Base-by-base conservation (phyloP, 2,113 vertebrate genomes). In the Pelvicachromis taeniatus region DNA sequence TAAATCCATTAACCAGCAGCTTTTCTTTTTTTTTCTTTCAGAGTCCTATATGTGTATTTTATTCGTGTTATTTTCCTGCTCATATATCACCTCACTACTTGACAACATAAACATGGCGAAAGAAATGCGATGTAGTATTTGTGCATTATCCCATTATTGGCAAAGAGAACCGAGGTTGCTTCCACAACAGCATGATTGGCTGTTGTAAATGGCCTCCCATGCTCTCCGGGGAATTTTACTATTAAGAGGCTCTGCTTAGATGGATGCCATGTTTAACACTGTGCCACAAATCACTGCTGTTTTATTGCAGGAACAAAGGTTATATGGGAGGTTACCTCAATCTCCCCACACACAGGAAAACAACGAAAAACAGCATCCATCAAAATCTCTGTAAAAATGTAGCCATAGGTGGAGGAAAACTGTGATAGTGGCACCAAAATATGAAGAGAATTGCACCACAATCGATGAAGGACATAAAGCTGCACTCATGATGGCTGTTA, bases 71-170 rank as follows among this genome's bases (percentile, higher is more conserved):
- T 70, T 84, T 35, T 40, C 19, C 58, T 2, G 53, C 77, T 88
- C 87, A 84, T 91, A 77, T 92, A 92, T 94, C 87, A 87, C 73
- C 5, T 3, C 70, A 56, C 7, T 17, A 11, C 33, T 14, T 56
- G 83, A 88, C 88, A 82, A 52, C 78, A 45, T 12, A 68, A 92
- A 88, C 38, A 45, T 4, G 31, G 45, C 3, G 21, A 42, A 50
- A 80, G 1, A 19, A 81, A 80, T 19, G 80, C 38, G 42, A 55
- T 82, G 77, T 84, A 89, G 55, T 77, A 50, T 81, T 80, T 38
- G 40, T 82, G 84, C 87, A 68, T 91, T 80, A 85, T 88, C 85
- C 90, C 81, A 82, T 94, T 91, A 94, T 86, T 80, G 88, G 79
- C 42, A 12, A 85, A 68, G 63, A 53, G 61, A 63, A 33, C 48